Conservation (phyloP, 2,113 vertebrate species). For the Gymnocephalus cernua region DNA sequence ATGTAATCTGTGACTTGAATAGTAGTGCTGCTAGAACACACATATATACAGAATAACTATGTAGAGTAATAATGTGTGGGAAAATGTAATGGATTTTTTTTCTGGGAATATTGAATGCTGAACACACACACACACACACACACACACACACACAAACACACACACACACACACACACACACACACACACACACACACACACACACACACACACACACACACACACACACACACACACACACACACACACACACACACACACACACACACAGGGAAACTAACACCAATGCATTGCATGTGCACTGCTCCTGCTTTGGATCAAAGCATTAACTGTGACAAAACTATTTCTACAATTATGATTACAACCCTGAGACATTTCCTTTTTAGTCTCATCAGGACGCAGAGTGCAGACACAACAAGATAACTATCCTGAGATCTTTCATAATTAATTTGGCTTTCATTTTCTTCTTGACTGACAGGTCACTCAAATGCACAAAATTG, state of each 20-base stretch:
- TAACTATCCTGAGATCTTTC: constrained; percentile 29
- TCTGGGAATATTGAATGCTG: background rate
- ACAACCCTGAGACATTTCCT: constrained; percentile 70
- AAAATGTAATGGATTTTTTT: background rate
- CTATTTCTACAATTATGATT: constrained; percentile 60
- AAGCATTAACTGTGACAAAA: constrained; percentile 44
- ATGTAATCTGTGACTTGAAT: background rate
- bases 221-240: background rate
- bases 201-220: background rate
- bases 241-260: background rate
- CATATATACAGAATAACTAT: background rate
- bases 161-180: constrained; percentile 6
- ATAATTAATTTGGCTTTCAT: constrained; percentile 16
- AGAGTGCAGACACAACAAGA: constrained; percentile 53
- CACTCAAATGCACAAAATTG: background rate
- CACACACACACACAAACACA: background rate
- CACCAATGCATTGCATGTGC: background rate
- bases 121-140: background rate
- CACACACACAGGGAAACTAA: constrained; percentile 17
- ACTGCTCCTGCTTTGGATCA: constrained; percentile 49
- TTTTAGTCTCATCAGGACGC: constrained; percentile 70
- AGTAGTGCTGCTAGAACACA: background rate
- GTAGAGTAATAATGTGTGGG: background rate
- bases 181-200: background rate
- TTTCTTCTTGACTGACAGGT: background rate